Evolutionary conservation across 2,888 invertebrate genomes (phyloP).

Genomic region (Andrena flavipes): DNA sequence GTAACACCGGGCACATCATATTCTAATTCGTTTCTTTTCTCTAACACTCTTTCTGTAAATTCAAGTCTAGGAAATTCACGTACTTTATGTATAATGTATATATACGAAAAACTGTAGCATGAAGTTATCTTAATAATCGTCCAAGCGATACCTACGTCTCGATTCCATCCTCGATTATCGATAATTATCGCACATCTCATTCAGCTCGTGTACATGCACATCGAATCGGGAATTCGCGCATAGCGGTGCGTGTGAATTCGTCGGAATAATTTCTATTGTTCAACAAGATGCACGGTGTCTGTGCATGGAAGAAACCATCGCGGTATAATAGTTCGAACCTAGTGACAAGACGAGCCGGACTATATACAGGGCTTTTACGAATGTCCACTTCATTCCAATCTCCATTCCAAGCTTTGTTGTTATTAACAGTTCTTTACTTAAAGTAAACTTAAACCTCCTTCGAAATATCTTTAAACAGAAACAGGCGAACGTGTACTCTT

Average conservation of each 20-base stretch:
- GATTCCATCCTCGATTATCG: conserved; percentile 34
- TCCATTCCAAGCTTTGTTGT: background rate
- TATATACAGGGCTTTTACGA: background rate
- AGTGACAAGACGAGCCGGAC: background rate
- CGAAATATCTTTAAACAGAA: too few species aligned
- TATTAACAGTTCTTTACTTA: too few species aligned
- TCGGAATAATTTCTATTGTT: conserved; percentile 46
- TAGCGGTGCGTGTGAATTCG: conserved; percentile 22
- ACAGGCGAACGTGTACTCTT: too few species aligned
- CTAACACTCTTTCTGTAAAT: background rate
- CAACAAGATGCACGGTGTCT: conserved; percentile 40
- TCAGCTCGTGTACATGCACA: conserved; percentile 9
- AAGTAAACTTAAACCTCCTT: too few species aligned
- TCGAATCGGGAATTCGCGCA: conserved; percentile 30
- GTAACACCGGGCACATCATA: background rate
- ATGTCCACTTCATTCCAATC: background rate
- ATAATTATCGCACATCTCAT: background rate
- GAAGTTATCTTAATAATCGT: background rate
- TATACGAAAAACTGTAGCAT: background rate
- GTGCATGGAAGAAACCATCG: conserved; percentile 32
- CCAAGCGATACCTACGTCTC: background rate
- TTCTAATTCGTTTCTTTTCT: background rate
- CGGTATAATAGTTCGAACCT: background rate
- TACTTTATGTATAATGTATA: background rate
- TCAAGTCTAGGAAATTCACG: background rate